phyloP scores from a whole-genome alignment of 2,797 vertebrate species.

The Tympanoctomys barrerae region DNA sequence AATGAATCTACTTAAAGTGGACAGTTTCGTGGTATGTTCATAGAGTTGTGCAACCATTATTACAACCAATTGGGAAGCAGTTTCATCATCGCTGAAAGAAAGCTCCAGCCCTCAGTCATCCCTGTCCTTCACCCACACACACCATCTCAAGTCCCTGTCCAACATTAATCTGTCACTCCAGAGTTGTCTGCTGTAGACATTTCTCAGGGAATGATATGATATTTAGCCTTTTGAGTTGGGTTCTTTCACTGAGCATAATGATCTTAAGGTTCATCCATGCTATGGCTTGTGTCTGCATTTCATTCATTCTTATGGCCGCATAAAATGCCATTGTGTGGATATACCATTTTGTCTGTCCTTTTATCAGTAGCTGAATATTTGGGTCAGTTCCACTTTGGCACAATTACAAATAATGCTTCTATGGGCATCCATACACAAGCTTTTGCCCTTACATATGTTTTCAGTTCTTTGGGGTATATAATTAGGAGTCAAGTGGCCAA shows the following conservation, averaged over 20 bases:
- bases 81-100: constrained; percentile 5
- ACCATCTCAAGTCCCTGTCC: neutral
- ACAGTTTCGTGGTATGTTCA: neutral
- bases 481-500: neutral
- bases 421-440: neutral
- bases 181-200: neutral
- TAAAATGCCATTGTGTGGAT: neutral
- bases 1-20: neutral
- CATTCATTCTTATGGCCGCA: neutral
- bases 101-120: neutral
- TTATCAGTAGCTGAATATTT: neutral
- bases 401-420: neutral
- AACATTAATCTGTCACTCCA: neutral
- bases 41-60: neutral
- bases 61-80: neutral
- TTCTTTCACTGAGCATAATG: neutral
- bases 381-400: neutral
- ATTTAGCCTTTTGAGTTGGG: neutral
- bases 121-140: neutral
- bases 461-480: neutral
- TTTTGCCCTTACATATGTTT: neutral
- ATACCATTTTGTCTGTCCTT: neutral
- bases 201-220: neutral
- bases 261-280: neutral
- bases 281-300: neutral